phyloP scores from a whole-genome alignment of 2,888 invertebrate species.

The Chrysolina haemoptera region DNA sequence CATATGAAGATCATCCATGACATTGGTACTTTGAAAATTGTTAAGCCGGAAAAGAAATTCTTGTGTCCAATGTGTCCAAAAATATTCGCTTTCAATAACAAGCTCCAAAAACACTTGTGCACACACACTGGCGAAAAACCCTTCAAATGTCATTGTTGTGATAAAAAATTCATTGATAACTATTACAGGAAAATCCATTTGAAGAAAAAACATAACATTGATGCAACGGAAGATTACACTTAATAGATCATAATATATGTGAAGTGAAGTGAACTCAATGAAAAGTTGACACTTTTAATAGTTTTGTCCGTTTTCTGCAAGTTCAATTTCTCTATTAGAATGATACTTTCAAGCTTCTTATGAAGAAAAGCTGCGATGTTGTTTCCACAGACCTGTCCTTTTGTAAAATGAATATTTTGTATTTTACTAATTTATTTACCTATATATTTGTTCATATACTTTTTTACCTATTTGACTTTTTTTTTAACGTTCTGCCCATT shows the following conservation, averaged over 20 bases:
- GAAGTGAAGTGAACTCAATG: background rate
- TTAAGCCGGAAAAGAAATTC: conserved; percentile 63
- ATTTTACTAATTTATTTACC: no score
- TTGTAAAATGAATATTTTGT: no score
- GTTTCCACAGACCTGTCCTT: no score
- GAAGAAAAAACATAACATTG: conserved; percentile 56
- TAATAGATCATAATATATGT: conserved; percentile 6
- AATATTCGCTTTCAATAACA: conserved; percentile 57
- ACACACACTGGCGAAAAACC: conserved; percentile 60
- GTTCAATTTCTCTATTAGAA: no score
- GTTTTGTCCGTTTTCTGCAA: no score
- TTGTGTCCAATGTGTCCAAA: conserved; percentile 57
- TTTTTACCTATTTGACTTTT: no score
- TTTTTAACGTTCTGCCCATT: no score
- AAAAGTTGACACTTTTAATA: background rate
- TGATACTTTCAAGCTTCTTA: no score
- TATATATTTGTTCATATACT: no score
- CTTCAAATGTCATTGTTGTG: conserved; percentile 57
- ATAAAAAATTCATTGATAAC: conserved; percentile 58
- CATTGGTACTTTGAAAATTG: conserved; percentile 62
- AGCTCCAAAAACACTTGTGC: conserved; percentile 57
- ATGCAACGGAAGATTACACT: conserved; percentile 17
- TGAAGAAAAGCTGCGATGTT: no score
- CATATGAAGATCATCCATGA: conserved; percentile 58
- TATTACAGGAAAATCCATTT: conserved; percentile 58